phyloP scores from a whole-genome alignment of 2,888 invertebrate genomes.

The Lottia gigantea region DNA sequence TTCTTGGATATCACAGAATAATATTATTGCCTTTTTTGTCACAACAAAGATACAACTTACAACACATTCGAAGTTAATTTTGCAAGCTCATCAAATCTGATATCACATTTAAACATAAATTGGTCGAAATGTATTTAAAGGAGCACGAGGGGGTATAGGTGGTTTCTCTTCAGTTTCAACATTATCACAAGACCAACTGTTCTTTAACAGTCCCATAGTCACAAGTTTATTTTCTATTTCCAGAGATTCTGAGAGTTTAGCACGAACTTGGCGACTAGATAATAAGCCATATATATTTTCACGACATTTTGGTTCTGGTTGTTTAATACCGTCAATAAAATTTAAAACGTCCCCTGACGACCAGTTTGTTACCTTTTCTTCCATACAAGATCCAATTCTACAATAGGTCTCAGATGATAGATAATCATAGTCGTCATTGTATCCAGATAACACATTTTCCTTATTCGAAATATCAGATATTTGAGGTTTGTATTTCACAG shows the following conservation, averaged over 20 bases:
- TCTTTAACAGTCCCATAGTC: slow-evolving; percentile 31
- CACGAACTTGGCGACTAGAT: slow-evolving; percentile 38
- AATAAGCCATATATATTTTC: slow-evolving; percentile 40
- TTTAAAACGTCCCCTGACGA: slow-evolving; percentile 34
- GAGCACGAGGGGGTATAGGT: background rate
- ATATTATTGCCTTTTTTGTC: too few relatives aligned
- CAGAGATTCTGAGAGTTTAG: slow-evolving; percentile 40
- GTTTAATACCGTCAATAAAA: slow-evolving; percentile 38
- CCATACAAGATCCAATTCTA: slow-evolving; percentile 12
- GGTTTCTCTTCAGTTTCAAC: background rate
- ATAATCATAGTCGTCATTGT: slow-evolving; percentile 13
- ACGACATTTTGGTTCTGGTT: slow-evolving; percentile 36
- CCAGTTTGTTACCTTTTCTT: slow-evolving; percentile 23
- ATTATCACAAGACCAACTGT: background rate
- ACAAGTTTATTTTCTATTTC: slow-evolving; percentile 41
- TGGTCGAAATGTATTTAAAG: slow-evolving; percentile 1
- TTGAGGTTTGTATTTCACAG: background rate
- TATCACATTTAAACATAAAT: background rate
- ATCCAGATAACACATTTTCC: slow-evolving; percentile 1
- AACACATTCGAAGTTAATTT: too few relatives aligned
- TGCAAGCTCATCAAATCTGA: too few relatives aligned
- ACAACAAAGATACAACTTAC: too few relatives aligned
- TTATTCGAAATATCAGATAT: background rate
- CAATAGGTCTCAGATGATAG: slow-evolving; percentile 30
- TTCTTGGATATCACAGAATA: too few relatives aligned